These are phyloP conservation scores for Aurelia sp. DNA, from an alignment of 30 jellyfish, hydroid and myxozoan genomes.

Conservation along the genomic window DNA sequence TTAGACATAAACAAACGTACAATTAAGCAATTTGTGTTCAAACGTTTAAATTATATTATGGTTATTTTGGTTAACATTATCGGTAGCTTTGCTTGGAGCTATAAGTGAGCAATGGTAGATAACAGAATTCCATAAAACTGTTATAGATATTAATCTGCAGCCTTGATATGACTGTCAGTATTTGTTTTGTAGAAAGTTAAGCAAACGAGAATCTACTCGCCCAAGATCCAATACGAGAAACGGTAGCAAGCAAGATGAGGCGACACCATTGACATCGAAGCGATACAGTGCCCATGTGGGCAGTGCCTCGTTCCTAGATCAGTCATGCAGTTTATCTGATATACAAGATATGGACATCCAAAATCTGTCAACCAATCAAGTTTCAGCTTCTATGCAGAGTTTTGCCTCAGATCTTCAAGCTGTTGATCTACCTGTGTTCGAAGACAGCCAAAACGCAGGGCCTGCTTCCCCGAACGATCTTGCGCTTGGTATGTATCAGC, in stretches of 20 bases:
- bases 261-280: not conserved
- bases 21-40: too few species aligned
- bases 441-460: conserved; percentile 83
- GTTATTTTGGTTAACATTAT: too few species aligned
- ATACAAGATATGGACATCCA: conserved; percentile 66
- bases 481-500: conserved; percentile 29
- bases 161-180: not conserved
- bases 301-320: conserved; percentile 22
- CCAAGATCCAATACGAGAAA: too few species aligned
- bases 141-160: too few species aligned
- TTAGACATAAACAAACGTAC: too few species aligned
- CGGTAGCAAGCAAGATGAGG: too few species aligned
- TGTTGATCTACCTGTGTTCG: conserved; percentile 92
- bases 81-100: too few species aligned
- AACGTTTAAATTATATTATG: too few species aligned
- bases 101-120: too few species aligned
- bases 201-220: not conserved
- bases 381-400: conserved; percentile 74
- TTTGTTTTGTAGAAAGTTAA: not conserved
- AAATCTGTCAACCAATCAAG: conserved; percentile 37
- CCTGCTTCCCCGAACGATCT: conserved; percentile 60
- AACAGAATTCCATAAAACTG: too few species aligned
- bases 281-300: conserved; percentile 8
- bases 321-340: conserved; percentile 74
- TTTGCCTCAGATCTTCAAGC: conserved; percentile 81